Evolutionary conservation across 37 sponge, comb jelly and placozoan genomes (phyloP).

Genomic region (Cladorhizidae sp.): DNA sequence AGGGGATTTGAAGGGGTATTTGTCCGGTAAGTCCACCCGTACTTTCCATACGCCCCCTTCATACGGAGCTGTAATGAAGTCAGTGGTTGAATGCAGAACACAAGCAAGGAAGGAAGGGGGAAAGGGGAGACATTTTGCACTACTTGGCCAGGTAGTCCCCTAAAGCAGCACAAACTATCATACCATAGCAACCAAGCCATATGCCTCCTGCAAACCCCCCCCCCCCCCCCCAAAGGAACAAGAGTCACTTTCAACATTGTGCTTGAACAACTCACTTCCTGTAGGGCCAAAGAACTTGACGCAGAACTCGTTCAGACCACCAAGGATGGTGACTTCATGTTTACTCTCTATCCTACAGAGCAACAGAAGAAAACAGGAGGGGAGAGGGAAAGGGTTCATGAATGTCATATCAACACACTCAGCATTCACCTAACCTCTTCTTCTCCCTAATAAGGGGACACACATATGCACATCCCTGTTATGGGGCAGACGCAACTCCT

Average conservation of each 20-base stretch:
- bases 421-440: no score
- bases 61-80: slow-evolving; percentile 80
- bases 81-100: not conserved
- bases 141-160: no score
- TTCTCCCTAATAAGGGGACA: no score
- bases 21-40: slow-evolving; percentile 93
- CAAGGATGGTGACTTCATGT: slow-evolving; percentile 94
- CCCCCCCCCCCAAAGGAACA: no score
- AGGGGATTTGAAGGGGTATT: slow-evolving; percentile 99
- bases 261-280: slow-evolving; percentile 77
- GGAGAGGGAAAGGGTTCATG: not conserved
- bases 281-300: slow-evolving; percentile 95
- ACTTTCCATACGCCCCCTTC: slow-evolving; percentile 99
- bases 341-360: slow-evolving; percentile 91
- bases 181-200: no score
- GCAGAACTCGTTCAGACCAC: slow-evolving; percentile 94
- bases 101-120: no score
- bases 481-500: no score
- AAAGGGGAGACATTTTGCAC: no score
- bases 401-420: no score
- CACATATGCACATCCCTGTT: no score
- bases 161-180: not conserved
- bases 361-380: not conserved
- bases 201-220: no score
- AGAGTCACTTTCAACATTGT: no score